Percentiles rank a stretch among this genome's conserved stretches.
Evolutionary conservation across 2,113 vertebrate species (phyloP).

Genomic region (Cyanoderma ruficeps): DNA sequence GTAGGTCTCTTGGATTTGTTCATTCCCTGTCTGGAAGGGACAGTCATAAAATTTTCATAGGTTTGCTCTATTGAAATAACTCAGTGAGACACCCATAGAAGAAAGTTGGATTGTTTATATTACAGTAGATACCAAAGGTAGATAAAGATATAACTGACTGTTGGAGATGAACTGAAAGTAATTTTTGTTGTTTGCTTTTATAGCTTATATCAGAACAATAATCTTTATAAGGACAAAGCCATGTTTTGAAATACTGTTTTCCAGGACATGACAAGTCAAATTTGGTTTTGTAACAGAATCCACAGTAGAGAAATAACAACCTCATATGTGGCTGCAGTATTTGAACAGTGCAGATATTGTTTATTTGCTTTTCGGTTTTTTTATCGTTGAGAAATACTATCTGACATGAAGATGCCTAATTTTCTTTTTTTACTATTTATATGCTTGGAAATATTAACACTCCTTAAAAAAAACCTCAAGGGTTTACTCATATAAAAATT

Average conservation of each 20-base stretch:
- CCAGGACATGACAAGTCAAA: background rate
- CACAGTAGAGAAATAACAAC: background rate
- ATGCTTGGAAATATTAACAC: background rate
- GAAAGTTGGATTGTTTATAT: background rate
- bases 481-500: background rate
- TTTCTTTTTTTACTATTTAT: background rate
- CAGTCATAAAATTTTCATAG: slow-evolving; percentile 41
- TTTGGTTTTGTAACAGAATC: background rate
- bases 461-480: background rate
- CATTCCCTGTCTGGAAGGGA: background rate
- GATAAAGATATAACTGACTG: background rate
- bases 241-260: background rate
- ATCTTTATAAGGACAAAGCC: background rate
- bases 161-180: background rate
- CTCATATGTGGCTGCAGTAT: background rate
- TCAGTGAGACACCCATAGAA: background rate
- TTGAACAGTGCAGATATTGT: background rate
- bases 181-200: background rate
- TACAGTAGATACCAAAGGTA: background rate
- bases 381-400: background rate
- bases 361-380: background rate
- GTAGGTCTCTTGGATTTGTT: background rate
- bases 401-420: background rate
- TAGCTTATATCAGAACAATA: background rate
- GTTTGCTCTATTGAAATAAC: slow-evolving; percentile 1